Percentiles rank a stretch among this genome's conserved stretches.
Conservation (phyloP, 2,888 invertebrate species). For the Drosophila engyochracea region DNA sequence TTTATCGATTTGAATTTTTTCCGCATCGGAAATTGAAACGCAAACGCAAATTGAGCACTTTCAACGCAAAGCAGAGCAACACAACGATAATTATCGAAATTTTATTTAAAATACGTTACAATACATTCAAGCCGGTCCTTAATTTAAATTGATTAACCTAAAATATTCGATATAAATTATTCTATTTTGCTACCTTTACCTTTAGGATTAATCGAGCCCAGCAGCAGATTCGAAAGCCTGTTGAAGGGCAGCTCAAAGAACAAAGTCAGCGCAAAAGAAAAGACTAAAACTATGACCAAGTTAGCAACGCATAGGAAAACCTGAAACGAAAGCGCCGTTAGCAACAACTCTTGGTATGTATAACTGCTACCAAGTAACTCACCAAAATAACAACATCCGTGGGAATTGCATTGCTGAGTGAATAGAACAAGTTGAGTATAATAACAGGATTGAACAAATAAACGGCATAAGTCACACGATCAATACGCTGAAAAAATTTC, state of each 20-base stretch:
- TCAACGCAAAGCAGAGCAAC: not conserved
- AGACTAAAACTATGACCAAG: slow-evolving; percentile 12
- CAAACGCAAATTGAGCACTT: slow-evolving; percentile 13
- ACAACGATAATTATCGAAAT: not conserved
- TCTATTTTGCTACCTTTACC: not conserved
- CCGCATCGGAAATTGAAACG: not conserved
- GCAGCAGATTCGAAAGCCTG: slow-evolving; percentile 28
- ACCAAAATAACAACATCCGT: slow-evolving; percentile 40
- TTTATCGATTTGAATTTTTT: not conserved
- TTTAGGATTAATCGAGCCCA: not conserved
- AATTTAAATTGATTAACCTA: not conserved
- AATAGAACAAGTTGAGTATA: slow-evolving; percentile 35
- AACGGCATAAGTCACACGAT: slow-evolving; percentile 45
- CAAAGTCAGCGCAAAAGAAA: slow-evolving; percentile 37
- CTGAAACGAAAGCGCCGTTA: slow-evolving; percentile 23
- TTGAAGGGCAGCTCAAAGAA: slow-evolving; percentile 51
- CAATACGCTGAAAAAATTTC: slow-evolving; percentile 34
- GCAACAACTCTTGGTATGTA: not conserved
- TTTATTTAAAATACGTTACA: not conserved
- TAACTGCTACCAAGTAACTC: not conserved
- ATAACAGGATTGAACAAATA: slow-evolving; percentile 54
- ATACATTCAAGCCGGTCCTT: no score
- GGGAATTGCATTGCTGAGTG: slow-evolving; percentile 15
- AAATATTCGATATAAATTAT: not conserved
- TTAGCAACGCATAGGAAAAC: slow-evolving; percentile 18